Percentiles rank a stretch among this genome's conserved stretches.
These are phyloP conservation scores for Rhopalosiphum padi DNA, from an alignment of 1,140 invertebrate species.

Conservation along the genomic window DNA sequence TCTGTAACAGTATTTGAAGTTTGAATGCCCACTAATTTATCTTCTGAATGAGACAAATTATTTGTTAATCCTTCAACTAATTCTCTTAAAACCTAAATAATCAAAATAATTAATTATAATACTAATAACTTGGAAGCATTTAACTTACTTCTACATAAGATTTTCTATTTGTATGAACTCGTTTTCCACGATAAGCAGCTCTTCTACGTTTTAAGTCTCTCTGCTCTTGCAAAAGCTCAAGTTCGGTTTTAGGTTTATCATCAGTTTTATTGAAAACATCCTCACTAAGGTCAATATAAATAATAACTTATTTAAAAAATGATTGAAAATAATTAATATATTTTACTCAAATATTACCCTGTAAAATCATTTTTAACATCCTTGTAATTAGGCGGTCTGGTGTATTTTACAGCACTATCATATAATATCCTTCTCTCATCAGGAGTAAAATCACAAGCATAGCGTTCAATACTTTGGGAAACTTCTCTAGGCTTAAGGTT, in stretches of 20 bases:
- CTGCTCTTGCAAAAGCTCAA: constrained; percentile 53
- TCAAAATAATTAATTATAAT: not conserved
- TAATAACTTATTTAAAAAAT: constrained; percentile 18
- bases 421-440: constrained; percentile 46
- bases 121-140: not conserved
- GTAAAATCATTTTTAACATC: not conserved
- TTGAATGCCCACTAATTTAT: not conserved
- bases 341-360: constrained; percentile 12
- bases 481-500: constrained; percentile 13
- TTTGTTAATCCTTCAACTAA: constrained; percentile 52
- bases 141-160: constrained; percentile 53
- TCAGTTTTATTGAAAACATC: constrained; percentile 23
- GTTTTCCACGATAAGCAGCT: constrained; percentile 57
- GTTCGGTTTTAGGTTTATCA: constrained; percentile 30
- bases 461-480: constrained; percentile 48
- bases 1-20: not conserved
- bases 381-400: not conserved
- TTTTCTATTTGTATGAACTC: constrained; percentile 57
- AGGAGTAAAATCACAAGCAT: constrained; percentile 44
- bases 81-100: constrained; percentile 54
- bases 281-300: not conserved
- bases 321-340: not conserved
- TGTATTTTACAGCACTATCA: constrained; percentile 3
- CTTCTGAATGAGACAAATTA: not conserved
- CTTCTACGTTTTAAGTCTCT: constrained; percentile 58